Evolutionary conservation across 2,888 invertebrate genomes (phyloP).

Genomic region (Lasioglossum villosulum): DNA sequence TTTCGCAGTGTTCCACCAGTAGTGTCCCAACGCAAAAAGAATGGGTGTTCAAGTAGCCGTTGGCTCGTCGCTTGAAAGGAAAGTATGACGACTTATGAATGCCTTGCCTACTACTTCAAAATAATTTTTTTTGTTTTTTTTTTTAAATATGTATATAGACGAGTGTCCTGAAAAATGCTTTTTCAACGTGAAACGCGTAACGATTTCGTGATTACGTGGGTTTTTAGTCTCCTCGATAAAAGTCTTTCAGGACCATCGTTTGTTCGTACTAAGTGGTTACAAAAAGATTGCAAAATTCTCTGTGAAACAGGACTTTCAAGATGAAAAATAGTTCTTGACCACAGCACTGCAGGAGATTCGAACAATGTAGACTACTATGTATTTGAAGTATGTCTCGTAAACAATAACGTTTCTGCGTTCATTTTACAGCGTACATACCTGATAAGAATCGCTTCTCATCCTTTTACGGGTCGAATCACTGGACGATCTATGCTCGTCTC

Average conservation of each 20-base stretch:
- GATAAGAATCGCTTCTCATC: slow-evolving; percentile 81
- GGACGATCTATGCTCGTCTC: slow-evolving; percentile 82
- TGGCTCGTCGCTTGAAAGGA: slow-evolving; percentile 83
- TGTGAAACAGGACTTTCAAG: slow-evolving; percentile 60
- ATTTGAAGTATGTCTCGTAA: slow-evolving; percentile 29
- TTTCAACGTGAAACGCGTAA: slow-evolving; percentile 33
- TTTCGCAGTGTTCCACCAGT: slow-evolving; percentile 79
- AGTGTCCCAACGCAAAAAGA: slow-evolving; percentile 82
- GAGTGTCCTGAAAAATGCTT: slow-evolving; percentile 69
- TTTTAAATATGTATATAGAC: slow-evolving; percentile 50
- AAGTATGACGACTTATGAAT: slow-evolving; percentile 82
- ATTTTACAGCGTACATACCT: slow-evolving; percentile 76
- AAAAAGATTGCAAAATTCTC: slow-evolving; percentile 38
- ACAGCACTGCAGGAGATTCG: slow-evolving; percentile 60
- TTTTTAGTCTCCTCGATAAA: slow-evolving; percentile 15
- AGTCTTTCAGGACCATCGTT: slow-evolving; percentile 67
- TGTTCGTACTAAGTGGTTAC: slow-evolving; percentile 38
- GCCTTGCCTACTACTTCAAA: slow-evolving; percentile 66
- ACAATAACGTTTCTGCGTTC: slow-evolving; percentile 28
- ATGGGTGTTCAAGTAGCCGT: slow-evolving; percentile 82
- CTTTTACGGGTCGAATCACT: slow-evolving; percentile 80
- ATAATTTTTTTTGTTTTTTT: slow-evolving; percentile 29
- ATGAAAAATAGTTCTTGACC: slow-evolving; percentile 56
- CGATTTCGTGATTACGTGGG: slow-evolving; percentile 30
- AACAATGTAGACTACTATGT: slow-evolving; percentile 58